Evolutionary conservation across 2,113 vertebrate genomes (phyloP).

Genomic region (Leptobrachium ailaonicum): DNA sequence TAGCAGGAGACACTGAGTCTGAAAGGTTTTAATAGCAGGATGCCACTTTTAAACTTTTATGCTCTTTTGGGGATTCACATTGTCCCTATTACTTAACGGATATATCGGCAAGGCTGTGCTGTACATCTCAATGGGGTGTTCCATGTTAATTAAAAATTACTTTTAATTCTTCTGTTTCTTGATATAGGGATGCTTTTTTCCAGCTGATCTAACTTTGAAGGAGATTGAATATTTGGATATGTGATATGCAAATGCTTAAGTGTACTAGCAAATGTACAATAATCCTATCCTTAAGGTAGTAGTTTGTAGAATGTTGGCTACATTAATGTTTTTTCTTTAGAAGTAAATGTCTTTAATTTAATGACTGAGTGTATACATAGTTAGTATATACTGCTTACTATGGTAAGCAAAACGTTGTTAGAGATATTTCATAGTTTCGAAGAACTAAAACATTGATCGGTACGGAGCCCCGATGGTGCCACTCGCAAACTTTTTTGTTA

Average conservation of each 20-base stretch:
- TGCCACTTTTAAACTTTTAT: constrained; percentile 42
- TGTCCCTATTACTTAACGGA: constrained; percentile 43
- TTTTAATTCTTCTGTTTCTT: constrained; percentile 28
- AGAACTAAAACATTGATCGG: no score
- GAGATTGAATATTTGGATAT: constrained; percentile 23
- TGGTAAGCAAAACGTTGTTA: no score
- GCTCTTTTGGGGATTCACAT: constrained; percentile 42
- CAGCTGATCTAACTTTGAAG: constrained; percentile 3
- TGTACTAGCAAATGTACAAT: no score
- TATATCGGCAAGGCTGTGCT: constrained; percentile 31
- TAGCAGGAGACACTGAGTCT: constrained; percentile 45
- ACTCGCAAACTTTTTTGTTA: no score
- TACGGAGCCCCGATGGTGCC: no score
- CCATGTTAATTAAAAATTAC: constrained; percentile 39
- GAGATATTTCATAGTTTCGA: no score
- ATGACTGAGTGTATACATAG: no score
- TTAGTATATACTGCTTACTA: no score
- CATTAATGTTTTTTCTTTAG: no score
- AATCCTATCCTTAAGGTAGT: no score
- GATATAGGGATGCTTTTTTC: not conserved
- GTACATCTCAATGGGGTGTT: constrained; percentile 41
- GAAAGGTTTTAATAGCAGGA: constrained; percentile 49
- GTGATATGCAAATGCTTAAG: constrained; percentile 11
- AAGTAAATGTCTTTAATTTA: no score
- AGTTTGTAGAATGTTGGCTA: no score